Percentiles rank a stretch among this genome's conserved stretches.
Evolutionary conservation across 2,113 vertebrate species (phyloP).

Genomic region (Aspidoscelis tigris): DNA sequence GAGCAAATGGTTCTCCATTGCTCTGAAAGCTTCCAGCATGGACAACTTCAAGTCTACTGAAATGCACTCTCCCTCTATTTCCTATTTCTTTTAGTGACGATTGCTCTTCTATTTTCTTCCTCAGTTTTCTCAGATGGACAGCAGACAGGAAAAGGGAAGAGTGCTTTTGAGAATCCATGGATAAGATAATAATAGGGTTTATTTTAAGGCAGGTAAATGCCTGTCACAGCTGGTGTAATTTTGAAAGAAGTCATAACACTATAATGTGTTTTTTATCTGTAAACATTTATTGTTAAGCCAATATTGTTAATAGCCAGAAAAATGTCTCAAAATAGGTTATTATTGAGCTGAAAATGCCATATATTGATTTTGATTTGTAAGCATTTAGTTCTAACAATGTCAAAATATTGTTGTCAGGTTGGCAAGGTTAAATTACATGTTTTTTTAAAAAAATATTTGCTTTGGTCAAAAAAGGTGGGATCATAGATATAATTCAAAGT

Average conservation of each 20-base stretch:
- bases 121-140: background rate
- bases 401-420: background rate
- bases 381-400: background rate
- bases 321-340: background rate
- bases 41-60: background rate
- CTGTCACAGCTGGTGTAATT: background rate
- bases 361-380: background rate
- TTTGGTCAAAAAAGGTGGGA: background rate
- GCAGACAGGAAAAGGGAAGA: background rate
- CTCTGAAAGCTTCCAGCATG: constrained; percentile 2
- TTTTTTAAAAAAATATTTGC: background rate
- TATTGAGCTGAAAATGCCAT: background rate
- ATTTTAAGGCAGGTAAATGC: background rate
- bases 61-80: background rate
- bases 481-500: no score
- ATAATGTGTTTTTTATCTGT: background rate
- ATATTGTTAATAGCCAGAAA: background rate
- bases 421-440: background rate
- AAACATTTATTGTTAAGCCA: constrained; percentile 1
- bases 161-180: background rate
- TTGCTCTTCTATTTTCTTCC: background rate
- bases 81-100: background rate
- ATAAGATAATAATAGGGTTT: constrained; percentile 2
- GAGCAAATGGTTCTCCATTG: constrained; percentile 26
- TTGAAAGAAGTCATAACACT: background rate